Evolutionary conservation across 2,797 vertebrate species (phyloP).

Genomic region (Enteromius viviparus): DNA sequence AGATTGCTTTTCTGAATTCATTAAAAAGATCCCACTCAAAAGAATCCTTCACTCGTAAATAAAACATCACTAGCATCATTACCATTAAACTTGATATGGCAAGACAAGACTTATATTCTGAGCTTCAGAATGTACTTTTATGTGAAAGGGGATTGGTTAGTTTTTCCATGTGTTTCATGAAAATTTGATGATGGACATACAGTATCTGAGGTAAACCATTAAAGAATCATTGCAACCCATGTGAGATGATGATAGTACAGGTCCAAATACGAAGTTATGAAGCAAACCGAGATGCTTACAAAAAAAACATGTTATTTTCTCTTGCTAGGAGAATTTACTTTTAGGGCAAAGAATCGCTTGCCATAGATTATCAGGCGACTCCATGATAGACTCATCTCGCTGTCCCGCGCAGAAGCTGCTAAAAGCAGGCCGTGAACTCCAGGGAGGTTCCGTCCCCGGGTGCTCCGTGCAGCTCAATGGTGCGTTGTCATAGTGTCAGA

Average conservation of each 20-base stretch:
- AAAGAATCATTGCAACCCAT: background rate
- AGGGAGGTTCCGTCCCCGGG: slow-evolving; percentile 56
- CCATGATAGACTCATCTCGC: slow-evolving; percentile 59
- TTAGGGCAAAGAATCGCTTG: slow-evolving; percentile 15
- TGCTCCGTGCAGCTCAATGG: slow-evolving; percentile 50
- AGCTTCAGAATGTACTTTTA: background rate
- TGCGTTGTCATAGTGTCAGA: slow-evolving; percentile 68
- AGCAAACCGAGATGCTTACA: background rate
- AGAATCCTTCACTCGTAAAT: background rate
- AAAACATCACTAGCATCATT: background rate
- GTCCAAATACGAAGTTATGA: background rate
- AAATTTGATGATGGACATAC: background rate
- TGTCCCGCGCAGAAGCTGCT: slow-evolving; percentile 59
- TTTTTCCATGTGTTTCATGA: background rate
- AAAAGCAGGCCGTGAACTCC: slow-evolving; percentile 65
- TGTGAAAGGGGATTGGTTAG: background rate
- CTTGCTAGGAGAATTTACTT: background rate
- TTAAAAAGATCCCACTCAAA: background rate
- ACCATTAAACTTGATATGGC: background rate
- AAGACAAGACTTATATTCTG: background rate
- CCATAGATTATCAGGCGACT: slow-evolving; percentile 20
- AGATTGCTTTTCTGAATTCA: background rate
- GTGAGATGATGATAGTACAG: background rate
- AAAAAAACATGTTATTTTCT: background rate
- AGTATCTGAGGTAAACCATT: background rate